Base-by-base conservation (phyloP, 1,140 invertebrate genomes). In the Zaprionus kolodkinae region DNA sequence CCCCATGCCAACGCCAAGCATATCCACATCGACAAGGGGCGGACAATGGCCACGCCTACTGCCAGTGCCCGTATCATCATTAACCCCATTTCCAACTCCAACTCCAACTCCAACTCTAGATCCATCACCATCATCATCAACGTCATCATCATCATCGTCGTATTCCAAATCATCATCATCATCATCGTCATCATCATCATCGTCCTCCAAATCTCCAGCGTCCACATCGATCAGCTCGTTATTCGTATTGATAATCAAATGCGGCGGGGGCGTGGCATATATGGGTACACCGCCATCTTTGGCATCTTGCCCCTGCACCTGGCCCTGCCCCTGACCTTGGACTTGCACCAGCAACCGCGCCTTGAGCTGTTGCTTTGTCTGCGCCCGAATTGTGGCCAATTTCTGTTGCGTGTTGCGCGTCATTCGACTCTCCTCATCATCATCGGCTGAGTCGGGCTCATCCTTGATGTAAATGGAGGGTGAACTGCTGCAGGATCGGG, bases 381-480 rank as follows among this genome's bases (percentile, higher is more conserved):
- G 80, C 7, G 84, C 73, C 3, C 80, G 73, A 25, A 87, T 87
- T 0, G 84, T 87, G 17, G 74, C 80, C 56, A 87, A 12, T 52
- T 88, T 84, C n/a, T 74, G 76, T 2, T 30, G 55, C n/a, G 72
- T 3, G n/a, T 63, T 79, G 27, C 36, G 13, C 4, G 35, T 15
- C 25, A 27, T 25, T 5, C 54, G 54, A 43, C 66, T 52, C 9
- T 48, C 60, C 30, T 17, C 40, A 27, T 55, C 40, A 27, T 55
- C 74, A 15, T 68, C 76, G 11, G 62, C 77, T 2, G 87, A 86
- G 17, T 85, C 78, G 5, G 91, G 91, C 54, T 92, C 91, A 36
- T 92, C 91, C 73, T 92, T 92, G 17, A 92, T 92, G 45, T 91
- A 92, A 27, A 92, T 92, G 6, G 91, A 92, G 0, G 91, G 91